Evolutionary conservation across 2,797 vertebrate genomes (phyloP), one percentile per base, ranked within the genome.

Genomic region (Dendrocincla fuliginosa): DNA sequence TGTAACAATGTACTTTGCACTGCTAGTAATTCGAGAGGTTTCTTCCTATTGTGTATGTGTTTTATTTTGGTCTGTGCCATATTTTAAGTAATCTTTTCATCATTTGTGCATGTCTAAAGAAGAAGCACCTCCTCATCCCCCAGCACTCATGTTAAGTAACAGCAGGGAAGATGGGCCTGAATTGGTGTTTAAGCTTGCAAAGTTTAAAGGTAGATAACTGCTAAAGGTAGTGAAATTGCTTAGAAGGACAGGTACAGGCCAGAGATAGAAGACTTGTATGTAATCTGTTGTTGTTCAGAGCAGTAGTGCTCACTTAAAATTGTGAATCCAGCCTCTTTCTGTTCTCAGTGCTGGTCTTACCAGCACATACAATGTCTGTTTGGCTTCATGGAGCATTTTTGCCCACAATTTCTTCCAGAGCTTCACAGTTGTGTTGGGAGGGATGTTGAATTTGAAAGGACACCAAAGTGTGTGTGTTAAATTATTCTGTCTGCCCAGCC

Each of bases 1-100:
- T 44, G 6, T 67, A 24, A 28, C 15, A 6, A 13, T 41, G 41
- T 42, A 77, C 37, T 90, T 75, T 57, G 25, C 20, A 33, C 49
- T 9, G 20, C 32, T 82, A 19, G 32, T 42, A 33, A 37, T 44
- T 11, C 4, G 33, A 68, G 22, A 61, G 16, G 7, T 2, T 16
- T 53, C 80, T 74, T 71, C 4, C 70, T 89, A 15, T 30, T 67
- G 0, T 2, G 0, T 47, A 8, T 10, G 2, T 44, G 12, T n/a
- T 86, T 95, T 73, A 16, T 49, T 89, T 89, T 83, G 30, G 11
- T 57, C 16, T 60, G 15, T 82, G 8, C 9, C 8, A 0, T 87
- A 11, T 71, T 77, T 92, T 57, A 69, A 49, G 19, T 16, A 2
- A 37, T 63, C 39, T 49, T 74, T 89, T 74, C 10, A 35, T 63